These are phyloP conservation scores for Eulithis prunata DNA, from an alignment of 2,888 invertebrate genomes.

Conservation along the genomic window DNA sequence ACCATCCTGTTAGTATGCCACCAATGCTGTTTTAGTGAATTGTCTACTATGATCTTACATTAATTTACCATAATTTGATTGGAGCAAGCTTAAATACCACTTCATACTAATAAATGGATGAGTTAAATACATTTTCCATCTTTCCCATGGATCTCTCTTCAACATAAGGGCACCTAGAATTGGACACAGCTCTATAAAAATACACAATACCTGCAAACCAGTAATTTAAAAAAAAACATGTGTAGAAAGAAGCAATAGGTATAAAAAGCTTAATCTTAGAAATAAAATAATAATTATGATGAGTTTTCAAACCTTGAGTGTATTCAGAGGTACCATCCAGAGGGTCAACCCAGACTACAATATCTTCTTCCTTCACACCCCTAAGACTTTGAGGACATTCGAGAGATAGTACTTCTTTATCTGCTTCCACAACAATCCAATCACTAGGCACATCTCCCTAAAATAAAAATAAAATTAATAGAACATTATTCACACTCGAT, in stretches of 20 bases:
- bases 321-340: slow-evolving; percentile 99
- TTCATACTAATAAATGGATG: slow-evolving; percentile 83
- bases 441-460: slow-evolving; percentile 86
- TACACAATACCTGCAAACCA: slow-evolving; percentile 20
- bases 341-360: slow-evolving; percentile 99
- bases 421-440: slow-evolving; percentile 90
- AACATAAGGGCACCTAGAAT: slow-evolving; percentile 84
- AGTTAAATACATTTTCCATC: slow-evolving; percentile 82
- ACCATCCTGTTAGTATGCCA: slow-evolving; percentile 17
- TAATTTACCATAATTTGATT: slow-evolving; percentile 79
- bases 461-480: slow-evolving; percentile 23
- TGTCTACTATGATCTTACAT: slow-evolving; percentile 36
- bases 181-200: slow-evolving; percentile 42
- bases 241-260: no score
- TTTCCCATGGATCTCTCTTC: slow-evolving; percentile 82
- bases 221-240: background rate
- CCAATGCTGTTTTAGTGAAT: slow-evolving; percentile 14
- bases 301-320: slow-evolving; percentile 88
- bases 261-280: no score
- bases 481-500: background rate
- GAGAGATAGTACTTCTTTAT: slow-evolving; percentile 85
- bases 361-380: slow-evolving; percentile 89
- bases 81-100: slow-evolving; percentile 83
- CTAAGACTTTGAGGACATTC: slow-evolving; percentile 88
- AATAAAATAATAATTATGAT: no score